These are phyloP conservation scores for Sturnus vulgaris DNA, from an alignment of 2,113 vertebrate genomes.

Conservation along the genomic window DNA sequence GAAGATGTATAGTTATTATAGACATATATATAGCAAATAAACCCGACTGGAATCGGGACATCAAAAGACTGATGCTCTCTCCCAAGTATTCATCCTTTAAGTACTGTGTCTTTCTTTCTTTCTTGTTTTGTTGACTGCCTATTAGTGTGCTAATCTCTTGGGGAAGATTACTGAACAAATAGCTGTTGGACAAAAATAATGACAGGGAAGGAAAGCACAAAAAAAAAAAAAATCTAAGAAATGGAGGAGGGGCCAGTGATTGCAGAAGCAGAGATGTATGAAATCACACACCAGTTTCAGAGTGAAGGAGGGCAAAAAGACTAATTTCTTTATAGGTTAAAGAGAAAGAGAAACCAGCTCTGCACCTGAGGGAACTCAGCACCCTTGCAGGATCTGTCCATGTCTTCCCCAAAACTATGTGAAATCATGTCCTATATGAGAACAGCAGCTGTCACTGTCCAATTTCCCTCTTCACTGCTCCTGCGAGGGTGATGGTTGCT, in stretches of 20 bases:
- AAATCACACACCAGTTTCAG: neutral
- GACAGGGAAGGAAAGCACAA: conserved; percentile 25
- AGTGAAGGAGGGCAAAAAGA: neutral
- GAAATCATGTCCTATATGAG: neutral
- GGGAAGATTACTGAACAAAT: conserved; percentile 62
- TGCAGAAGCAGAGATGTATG: neutral
- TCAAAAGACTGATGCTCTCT: conserved; percentile 57
- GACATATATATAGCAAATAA: conserved; percentile 64
- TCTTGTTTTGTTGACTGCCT: conserved; percentile 62
- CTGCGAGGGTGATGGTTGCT: neutral
- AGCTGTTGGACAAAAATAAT: conserved; percentile 63
- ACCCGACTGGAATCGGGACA: conserved; percentile 48
- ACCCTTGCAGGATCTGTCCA: neutral
- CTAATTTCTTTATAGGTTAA: neutral
- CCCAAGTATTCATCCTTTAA: conserved; percentile 57
- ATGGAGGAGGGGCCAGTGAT: neutral
- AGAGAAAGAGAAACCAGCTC: neutral
- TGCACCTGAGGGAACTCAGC: neutral
- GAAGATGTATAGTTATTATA: conserved; percentile 52
- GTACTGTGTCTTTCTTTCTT: conserved; percentile 52
- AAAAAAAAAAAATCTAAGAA: neutral
- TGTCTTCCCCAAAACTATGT: neutral
- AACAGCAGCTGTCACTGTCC: neutral
- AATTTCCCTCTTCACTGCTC: neutral
- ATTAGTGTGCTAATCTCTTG: conserved; percentile 62